Evolutionary conservation across 2,888 invertebrate genomes (phyloP).

Genomic region (Boloria euphrosyne): DNA sequence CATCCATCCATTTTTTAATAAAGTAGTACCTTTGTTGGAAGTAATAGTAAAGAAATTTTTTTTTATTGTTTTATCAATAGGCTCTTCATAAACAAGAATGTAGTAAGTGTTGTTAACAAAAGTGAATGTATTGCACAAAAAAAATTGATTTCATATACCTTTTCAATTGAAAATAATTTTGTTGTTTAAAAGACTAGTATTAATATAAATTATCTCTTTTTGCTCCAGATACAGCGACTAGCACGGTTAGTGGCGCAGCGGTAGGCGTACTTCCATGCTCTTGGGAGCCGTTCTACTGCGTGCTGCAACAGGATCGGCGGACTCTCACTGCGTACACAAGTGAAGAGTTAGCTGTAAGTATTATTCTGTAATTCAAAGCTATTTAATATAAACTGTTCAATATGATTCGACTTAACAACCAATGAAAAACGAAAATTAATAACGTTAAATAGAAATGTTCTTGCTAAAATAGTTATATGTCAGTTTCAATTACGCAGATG

Average conservation of each 20-base stretch:
- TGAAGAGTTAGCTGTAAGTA: slow-evolving; percentile 90
- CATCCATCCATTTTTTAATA: too few relatives aligned
- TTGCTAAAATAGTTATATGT: slow-evolving; percentile 1
- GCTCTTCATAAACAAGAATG: too few relatives aligned
- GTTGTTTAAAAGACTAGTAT: not conserved
- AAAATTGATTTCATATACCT: too few relatives aligned
- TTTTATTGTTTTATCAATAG: too few relatives aligned
- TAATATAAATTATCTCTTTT: not conserved
- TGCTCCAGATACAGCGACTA: slow-evolving; percentile 69
- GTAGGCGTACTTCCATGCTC: slow-evolving; percentile 79
- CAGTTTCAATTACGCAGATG: slow-evolving; percentile 20
- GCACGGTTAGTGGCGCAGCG: slow-evolving; percentile 76
- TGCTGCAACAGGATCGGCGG: slow-evolving; percentile 88
- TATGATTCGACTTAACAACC: too few relatives aligned
- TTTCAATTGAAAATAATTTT: not conserved
- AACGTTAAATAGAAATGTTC: too few relatives aligned
- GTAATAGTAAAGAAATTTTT: too few relatives aligned
- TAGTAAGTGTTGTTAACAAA: too few relatives aligned
- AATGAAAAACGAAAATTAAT: too few relatives aligned
- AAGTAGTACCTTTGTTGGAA: too few relatives aligned
- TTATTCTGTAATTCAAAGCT: not conserved
- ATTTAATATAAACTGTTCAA: too few relatives aligned
- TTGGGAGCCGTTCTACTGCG: slow-evolving; percentile 92
- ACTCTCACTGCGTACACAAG: slow-evolving; percentile 89
- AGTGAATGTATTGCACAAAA: too few relatives aligned